phyloP scores from a whole-genome alignment of 2,113 vertebrate species.

The Ahaetulla prasina region DNA sequence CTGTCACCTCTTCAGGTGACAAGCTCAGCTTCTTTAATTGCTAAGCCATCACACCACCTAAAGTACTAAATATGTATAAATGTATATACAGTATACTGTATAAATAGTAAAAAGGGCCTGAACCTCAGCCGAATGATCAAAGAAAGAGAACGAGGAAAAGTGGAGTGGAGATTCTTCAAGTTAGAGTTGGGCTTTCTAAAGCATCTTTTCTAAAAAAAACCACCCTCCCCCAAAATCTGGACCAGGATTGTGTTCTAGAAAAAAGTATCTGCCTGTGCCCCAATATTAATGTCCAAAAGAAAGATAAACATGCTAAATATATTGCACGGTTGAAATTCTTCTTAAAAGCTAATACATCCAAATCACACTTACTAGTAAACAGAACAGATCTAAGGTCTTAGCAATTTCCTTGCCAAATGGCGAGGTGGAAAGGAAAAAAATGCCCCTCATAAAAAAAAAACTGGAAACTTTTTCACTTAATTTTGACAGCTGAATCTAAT shows the following conservation, averaged over 20 bases:
- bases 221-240: neutral
- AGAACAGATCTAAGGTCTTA: constrained; percentile 23
- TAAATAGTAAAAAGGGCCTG: neutral
- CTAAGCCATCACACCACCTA: too few relatives aligned
- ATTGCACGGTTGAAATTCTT: too few relatives aligned
- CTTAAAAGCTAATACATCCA: neutral
- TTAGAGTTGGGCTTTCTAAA: neutral
- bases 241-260: neutral
- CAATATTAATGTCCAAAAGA: too few relatives aligned
- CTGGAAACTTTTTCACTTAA: neutral
- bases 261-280: neutral
- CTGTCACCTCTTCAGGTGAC: too few relatives aligned
- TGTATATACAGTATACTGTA: neutral
- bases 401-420: constrained; percentile 25
- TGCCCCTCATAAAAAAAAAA: constrained; percentile 8
- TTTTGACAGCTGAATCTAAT: constrained; percentile 1
- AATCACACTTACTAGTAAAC: neutral
- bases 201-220: neutral
- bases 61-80: too few relatives aligned
- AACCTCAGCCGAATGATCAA: neutral
- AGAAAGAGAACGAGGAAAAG: neutral
- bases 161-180: neutral
- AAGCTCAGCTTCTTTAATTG: too few relatives aligned
- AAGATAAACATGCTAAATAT: too few relatives aligned
- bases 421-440: constrained; percentile 1